phyloP scores from a whole-genome alignment of 2,113 vertebrate genomes.

The Hemiprocne comata region DNA sequence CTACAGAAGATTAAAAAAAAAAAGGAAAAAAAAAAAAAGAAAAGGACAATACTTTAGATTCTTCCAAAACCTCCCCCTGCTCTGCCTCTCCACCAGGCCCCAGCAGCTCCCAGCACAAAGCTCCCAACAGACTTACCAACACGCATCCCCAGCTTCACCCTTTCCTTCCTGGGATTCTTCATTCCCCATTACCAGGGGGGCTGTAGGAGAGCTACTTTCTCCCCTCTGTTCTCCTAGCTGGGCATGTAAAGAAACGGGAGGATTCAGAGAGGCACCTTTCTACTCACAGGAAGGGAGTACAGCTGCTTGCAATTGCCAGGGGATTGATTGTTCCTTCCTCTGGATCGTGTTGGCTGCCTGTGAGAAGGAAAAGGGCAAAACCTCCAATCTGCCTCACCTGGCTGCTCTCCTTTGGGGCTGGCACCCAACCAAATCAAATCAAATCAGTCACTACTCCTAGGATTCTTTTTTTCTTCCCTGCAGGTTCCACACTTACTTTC shows the following conservation, averaged over 20 bases:
- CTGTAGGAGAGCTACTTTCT: neutral
- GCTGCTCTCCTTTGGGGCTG: neutral
- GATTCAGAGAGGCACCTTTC: neutral
- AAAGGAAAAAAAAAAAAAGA: neutral
- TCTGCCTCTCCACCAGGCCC: neutral
- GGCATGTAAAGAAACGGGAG: accelerated
- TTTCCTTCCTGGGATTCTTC: neutral
- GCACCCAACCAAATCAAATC: too few relatives aligned
- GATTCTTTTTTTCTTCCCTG: neutral
- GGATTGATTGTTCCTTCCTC: neutral
- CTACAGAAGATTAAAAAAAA: neutral
- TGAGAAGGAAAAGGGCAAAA: neutral
- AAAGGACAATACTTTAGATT: neutral
- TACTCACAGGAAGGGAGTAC: neutral
- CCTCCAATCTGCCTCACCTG: neutral
- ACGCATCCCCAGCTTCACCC: neutral
- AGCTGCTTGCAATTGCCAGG: neutral
- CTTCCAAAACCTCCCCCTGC: neutral
- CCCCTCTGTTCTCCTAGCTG: neutral
- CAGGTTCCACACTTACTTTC: neutral
- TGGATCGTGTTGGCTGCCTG: neutral
- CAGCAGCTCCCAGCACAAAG: neutral
- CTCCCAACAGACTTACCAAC: accelerated
- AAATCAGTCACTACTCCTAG: too few relatives aligned
- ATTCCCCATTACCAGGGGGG: too few relatives aligned